Conservation (phyloP, 2,888 invertebrate genomes). For the Taenaris catops region DNA sequence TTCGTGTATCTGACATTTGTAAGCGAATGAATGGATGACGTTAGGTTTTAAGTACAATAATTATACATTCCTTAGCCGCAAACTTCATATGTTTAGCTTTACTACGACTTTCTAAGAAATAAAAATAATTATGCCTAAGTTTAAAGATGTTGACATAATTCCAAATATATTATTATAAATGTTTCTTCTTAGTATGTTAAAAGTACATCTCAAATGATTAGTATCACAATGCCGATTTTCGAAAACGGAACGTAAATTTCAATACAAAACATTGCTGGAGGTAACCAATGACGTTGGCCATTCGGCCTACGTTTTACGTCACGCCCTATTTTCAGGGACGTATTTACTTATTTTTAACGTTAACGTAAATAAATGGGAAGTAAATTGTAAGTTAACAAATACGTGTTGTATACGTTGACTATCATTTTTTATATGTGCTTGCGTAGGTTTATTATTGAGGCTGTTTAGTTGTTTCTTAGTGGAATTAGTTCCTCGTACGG, state of each 20-base stretch:
- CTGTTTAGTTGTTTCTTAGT: too few species aligned
- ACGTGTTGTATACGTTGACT: slow-evolving; percentile 12
- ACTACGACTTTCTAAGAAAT: too few species aligned
- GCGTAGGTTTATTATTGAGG: too few species aligned
- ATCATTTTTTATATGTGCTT: slow-evolving; percentile 5
- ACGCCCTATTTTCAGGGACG: slow-evolving; percentile 72
- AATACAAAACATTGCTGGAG: slow-evolving; percentile 30
- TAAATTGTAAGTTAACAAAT: slow-evolving; percentile 34
- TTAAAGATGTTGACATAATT: too few species aligned
- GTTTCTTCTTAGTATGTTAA: too few species aligned
- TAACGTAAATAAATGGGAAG: slow-evolving; percentile 45
- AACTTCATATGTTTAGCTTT: too few species aligned
- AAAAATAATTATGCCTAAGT: too few species aligned
- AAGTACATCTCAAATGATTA: too few species aligned
- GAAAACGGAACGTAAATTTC: slow-evolving; percentile 44
- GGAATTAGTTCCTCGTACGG: too few species aligned
- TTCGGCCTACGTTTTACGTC: slow-evolving; percentile 57
- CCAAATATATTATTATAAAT: too few species aligned
- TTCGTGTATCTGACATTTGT: slow-evolving; percentile 58
- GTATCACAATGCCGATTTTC: too few species aligned
- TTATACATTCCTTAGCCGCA: too few species aligned
- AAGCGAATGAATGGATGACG: slow-evolving; percentile 50
- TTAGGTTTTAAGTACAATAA: slow-evolving; percentile 32
- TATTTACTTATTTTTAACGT: slow-evolving; percentile 58
- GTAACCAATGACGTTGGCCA: slow-evolving; percentile 67